phyloP scores from a whole-genome alignment of 1,140 invertebrate genomes.

The Chrysopa pallens region DNA sequence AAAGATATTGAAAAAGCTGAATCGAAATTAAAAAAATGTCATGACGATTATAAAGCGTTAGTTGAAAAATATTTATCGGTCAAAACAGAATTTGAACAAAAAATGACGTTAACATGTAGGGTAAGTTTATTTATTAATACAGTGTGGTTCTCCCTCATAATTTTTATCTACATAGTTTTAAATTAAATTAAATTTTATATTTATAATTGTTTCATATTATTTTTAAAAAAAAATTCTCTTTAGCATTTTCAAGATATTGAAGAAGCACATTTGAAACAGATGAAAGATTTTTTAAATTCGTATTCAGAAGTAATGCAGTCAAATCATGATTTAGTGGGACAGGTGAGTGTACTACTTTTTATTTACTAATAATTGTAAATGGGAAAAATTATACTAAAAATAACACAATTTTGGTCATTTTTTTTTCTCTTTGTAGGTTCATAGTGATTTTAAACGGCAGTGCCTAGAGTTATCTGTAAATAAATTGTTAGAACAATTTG shows the following conservation, averaged over 20 bases:
- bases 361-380: no score
- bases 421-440: constrained; percentile 61
- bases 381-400: no score
- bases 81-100: constrained; percentile 83
- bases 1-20: constrained; percentile 90
- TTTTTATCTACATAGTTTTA: no score
- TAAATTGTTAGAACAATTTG: constrained; percentile 77
- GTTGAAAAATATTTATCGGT: constrained; percentile 78
- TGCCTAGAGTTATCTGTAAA: constrained; percentile 83
- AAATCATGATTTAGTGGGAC: constrained; percentile 75
- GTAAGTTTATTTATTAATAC: constrained; percentile 23
- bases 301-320: constrained; percentile 76
- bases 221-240: no score
- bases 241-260: constrained; percentile 88
- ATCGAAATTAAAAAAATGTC: constrained; percentile 76
- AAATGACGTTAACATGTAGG: constrained; percentile 84
- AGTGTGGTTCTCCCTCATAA: no score
- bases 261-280: constrained; percentile 77
- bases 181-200: no score
- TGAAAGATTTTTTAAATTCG: constrained; percentile 86
- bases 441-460: constrained; percentile 76
- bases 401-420: no score
- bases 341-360: constrained; percentile 24
- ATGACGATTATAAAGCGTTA: constrained; percentile 79
- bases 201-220: no score